These are phyloP conservation scores for Cyprinus carpio DNA, from an alignment of 2,113 vertebrate species.

Conservation along the genomic window DNA sequence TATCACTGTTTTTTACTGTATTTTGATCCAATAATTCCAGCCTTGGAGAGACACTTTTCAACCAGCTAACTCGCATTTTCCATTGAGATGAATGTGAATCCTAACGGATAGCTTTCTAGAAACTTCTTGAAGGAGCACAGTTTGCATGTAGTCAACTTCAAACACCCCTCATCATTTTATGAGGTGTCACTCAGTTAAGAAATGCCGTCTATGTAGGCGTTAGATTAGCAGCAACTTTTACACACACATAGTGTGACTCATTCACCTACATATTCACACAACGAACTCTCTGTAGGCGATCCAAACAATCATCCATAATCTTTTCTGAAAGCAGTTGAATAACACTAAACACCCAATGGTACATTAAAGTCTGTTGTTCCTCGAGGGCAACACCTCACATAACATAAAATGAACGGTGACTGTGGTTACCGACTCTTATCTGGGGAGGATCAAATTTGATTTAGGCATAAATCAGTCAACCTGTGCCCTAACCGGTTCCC, in stretches of 20 bases:
- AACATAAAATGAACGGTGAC: conserved; percentile 68
- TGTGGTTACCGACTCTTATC: conserved; percentile 70
- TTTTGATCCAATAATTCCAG: too few species aligned
- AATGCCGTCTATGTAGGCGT: background rate
- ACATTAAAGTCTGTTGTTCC: conserved; percentile 63
- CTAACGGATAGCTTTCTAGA: too few species aligned
- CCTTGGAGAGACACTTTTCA: too few species aligned
- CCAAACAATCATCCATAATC: conserved; percentile 67
- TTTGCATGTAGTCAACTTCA: background rate
- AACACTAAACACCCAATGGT: conserved; percentile 66
- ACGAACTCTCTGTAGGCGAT: conserved; percentile 59
- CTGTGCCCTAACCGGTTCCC: conserved; percentile 63
- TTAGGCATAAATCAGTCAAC: conserved; percentile 78
- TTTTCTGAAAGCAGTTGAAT: conserved; percentile 70
- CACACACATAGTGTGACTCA: conserved; percentile 36
- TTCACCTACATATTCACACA: conserved; percentile 27
- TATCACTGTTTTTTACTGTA: too few species aligned
- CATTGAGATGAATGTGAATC: background rate
- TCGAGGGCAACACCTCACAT: conserved; percentile 68
- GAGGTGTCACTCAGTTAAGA: background rate
- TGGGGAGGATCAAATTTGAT: conserved; percentile 73
- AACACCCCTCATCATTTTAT: background rate
- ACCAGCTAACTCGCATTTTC: too few species aligned
- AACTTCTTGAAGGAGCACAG: background rate
- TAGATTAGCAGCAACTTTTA: background rate